phyloP scores from a whole-genome alignment of 2,888 invertebrate species.

The Galeruca laticollis region DNA sequence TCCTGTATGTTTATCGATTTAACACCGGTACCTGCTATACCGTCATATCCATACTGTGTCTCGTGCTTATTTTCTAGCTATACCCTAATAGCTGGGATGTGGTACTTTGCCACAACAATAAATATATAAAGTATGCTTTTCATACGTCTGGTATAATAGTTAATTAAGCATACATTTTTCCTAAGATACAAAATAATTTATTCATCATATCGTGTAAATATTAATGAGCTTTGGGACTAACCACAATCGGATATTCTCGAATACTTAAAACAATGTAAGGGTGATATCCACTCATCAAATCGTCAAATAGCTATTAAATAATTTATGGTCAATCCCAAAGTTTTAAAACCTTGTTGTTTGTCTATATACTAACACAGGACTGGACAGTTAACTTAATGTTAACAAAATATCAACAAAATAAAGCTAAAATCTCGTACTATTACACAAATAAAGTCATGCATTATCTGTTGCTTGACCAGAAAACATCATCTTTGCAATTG shows the following conservation, averaged over 20 bases:
- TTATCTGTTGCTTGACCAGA: no score
- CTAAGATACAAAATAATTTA: not conserved
- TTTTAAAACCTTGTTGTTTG: not conserved
- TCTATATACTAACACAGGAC: not conserved
- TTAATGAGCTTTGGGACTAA: constrained; percentile 4
- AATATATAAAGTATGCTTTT: no score
- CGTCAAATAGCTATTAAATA: constrained; percentile 8
- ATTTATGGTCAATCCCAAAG: constrained; percentile 6
- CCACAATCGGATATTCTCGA: not conserved
- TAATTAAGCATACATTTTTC: not conserved
- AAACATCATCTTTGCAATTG: not conserved
- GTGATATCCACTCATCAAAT: not conserved
- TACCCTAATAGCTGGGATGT: no score
- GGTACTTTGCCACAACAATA: no score
- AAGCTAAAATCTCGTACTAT: no score
- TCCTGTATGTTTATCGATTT: no score
- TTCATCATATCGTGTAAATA: not conserved
- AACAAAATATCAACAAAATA: no score
- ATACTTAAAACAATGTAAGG: constrained; percentile 4
- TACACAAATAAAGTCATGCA: no score
- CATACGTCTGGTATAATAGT: no score
- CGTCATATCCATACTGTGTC: no score
- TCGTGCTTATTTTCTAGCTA: no score
- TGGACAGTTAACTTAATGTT: not conserved
- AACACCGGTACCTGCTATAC: no score